Base-by-base conservation (phyloP, 2,888 invertebrate species). In the Drosophila phalerata region DNA sequence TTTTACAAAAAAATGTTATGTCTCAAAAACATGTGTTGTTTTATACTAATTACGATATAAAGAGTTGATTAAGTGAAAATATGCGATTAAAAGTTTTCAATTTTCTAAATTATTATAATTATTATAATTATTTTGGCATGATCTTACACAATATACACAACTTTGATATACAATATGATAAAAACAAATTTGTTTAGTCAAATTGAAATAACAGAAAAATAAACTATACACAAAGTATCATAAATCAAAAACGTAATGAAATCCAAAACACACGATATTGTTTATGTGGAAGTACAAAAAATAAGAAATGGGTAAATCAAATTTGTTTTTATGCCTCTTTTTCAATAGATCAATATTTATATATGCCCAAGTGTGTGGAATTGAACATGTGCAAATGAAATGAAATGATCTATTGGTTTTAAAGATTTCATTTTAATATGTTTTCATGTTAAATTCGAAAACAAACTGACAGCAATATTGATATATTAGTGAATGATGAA, bases 321-420 rank as follows among this genome's bases (percentile, higher is more conserved):
- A 49, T 51, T 42, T 43, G 43, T 63, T 72, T 61, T 43, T 2
- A 38, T 58, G 47, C 15, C 4, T 25, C 8, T 25, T 28, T 34
- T 49, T 49, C 19, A 66, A 66, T 71, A 49, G 37, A 30, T 67
- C 56, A 60, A 68, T 79, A 73, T 73, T 74, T 73, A 67, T 74
- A 48, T 42, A 38, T 32, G 19, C n/a, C 15, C 42, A 62, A 52
- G 53, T 62, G 61, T 61, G 32, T 45, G 28, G 25, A 43, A 11
- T 42, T 25, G 40, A 49, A 13, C 22, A 43, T 25, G 45, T 25
- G 45, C 25, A 13, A 45, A 28, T 28, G 15, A 19, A 55, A 32
- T 22, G 34, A 45, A 37, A 13, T 60, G 58, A 65, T 51, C 45
- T 15, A 52, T 45, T 30, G 34, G 8, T 15, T 30, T 38, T 49